phyloP scores from a whole-genome alignment of 2,113 vertebrate species.

The Catharus fuscescens region DNA sequence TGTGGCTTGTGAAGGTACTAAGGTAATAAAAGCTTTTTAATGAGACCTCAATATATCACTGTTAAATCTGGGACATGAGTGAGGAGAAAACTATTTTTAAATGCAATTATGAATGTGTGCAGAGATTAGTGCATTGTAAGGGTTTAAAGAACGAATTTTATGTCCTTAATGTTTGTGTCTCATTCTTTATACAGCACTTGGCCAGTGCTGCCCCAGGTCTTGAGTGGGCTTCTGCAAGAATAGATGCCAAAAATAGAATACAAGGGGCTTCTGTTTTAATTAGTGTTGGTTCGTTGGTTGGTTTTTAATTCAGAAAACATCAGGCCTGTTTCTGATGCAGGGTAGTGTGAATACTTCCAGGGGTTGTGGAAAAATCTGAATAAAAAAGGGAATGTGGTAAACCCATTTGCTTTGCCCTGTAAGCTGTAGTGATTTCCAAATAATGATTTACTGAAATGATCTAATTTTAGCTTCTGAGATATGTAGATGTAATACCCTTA shows the following conservation, averaged over 20 bases:
- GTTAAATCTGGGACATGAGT: slow-evolving; percentile 38
- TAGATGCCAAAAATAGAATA: neutral
- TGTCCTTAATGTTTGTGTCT: neutral
- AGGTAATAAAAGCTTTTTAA: slow-evolving; percentile 23
- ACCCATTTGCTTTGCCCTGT: neutral
- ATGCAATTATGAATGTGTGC: neutral
- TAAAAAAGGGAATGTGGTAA: neutral
- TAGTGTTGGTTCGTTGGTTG: neutral
- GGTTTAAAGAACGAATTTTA: neutral
- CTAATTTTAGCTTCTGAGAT: neutral
- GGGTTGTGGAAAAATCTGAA: neutral
- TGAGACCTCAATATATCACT: slow-evolving; percentile 43
- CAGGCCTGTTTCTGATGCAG: neutral
- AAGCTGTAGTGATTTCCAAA: neutral
- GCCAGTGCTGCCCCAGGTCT: neutral
- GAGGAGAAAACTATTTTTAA: slow-evolving; percentile 44
- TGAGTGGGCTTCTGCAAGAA: neutral
- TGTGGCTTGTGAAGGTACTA: neutral
- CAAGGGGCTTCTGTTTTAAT: neutral
- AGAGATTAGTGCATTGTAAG: neutral
- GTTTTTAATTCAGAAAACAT: neutral
- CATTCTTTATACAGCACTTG: neutral
- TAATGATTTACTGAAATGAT: neutral
- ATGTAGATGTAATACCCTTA: neutral
- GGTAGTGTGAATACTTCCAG: neutral